These are phyloP conservation scores for Spilarctia lutea DNA, from an alignment of 2,888 invertebrate species.

Conservation along the genomic window DNA sequence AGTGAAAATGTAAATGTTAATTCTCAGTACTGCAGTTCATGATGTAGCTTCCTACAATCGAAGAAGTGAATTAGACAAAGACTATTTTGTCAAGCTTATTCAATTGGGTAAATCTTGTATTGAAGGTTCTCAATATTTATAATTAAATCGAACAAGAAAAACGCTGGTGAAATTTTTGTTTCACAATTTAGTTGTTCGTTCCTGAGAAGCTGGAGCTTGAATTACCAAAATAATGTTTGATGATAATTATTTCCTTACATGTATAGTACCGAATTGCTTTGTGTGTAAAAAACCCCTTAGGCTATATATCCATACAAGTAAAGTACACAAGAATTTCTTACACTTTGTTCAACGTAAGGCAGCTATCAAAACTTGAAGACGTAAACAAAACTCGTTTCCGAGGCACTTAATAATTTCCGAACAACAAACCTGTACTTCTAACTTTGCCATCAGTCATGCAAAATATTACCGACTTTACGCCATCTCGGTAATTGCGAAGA, in stretches of 20 bases:
- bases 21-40: no score
- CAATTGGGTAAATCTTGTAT: no score
- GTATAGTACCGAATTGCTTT: not conserved
- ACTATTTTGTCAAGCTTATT: no score
- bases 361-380: slow-evolving; percentile 22
- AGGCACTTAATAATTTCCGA: slow-evolving; percentile 21
- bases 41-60: no score
- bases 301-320: not conserved
- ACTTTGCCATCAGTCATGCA: slow-evolving; percentile 23
- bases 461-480: slow-evolving; percentile 14
- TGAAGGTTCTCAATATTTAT: not conserved
- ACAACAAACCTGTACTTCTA: slow-evolving; percentile 11
- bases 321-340: slow-evolving; percentile 9
- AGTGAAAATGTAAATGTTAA: not conserved
- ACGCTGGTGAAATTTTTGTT: no score
- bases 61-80: no score
- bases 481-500: not conserved
- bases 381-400: slow-evolving; percentile 25
- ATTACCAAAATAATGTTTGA: not conserved
- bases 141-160: no score
- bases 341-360: slow-evolving; percentile 8
- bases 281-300: no score
- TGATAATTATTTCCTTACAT: not conserved
- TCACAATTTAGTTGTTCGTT: no score
- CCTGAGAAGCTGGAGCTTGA: no score